Base-by-base conservation (phyloP, 2,888 invertebrate genomes). In the Drosophila prolongata region DNA sequence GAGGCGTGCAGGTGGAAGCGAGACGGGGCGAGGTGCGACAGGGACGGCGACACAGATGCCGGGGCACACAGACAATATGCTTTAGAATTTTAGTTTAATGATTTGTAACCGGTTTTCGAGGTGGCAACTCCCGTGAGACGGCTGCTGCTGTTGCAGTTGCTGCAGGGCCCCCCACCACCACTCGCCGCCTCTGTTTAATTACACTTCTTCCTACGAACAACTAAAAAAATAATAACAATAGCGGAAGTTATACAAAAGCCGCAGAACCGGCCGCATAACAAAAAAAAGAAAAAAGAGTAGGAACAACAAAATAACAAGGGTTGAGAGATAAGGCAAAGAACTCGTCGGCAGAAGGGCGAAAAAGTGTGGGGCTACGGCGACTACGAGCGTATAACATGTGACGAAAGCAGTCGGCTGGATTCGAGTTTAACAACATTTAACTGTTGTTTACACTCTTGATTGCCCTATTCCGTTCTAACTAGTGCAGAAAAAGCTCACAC, bases 191-290 rank as follows among this genome's bases (percentile, higher is more conserved):
- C 67, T 69, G 87, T 79, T 82, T 82, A 88, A 82, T 82, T 88
- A 86, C 83, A 82, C 72, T 84, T 79, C 58, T 78, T 88, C 49
- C 75, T 49, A 72, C 65, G 73, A 82, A 82, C 44, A 14, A 42
- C 54, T 49, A 54, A 55, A 58, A 58, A 57, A 74, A 70, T 75
- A 75, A 77, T 75, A 84, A 81, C 76, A 73, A 75, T 82, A 82
- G 89, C 82, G 82, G 82, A 82, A 86, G 88, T 82, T 79, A 68
- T 82, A 86, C 80, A 82, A 88, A 88, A 82, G 87, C 89, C 86
- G 86, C 80, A 85, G 70, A 76, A 74, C 82, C 68, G 75, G 79
- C 86, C 67, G 61, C 59, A 64, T 50, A 42, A 34, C 49, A 70
- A 38, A 47, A 16, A 16, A 44, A 46, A 56, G 10, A 43, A 50